A percentile compares a stretch with the other conserved stretches of the same genome.
These are phyloP conservation scores for Anhinga anhinga DNA, from an alignment of 2,113 vertebrate genomes.

Conservation along the genomic window DNA sequence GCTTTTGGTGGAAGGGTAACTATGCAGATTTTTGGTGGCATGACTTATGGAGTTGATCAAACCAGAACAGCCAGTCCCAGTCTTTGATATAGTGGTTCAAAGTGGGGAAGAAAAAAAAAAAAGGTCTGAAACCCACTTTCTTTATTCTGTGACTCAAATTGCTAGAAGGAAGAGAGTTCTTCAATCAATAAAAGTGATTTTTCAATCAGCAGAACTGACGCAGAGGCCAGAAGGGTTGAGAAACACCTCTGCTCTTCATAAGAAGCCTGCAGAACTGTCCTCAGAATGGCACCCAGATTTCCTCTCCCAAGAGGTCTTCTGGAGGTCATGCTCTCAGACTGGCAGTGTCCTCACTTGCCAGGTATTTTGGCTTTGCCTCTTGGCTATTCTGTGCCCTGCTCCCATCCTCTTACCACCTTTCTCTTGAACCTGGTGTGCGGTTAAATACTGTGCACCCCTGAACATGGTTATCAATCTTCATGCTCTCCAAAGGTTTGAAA, in stretches of 20 bases:
- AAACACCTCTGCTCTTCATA: not conserved
- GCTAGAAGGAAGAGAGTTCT: not conserved
- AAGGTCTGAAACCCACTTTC: not conserved
- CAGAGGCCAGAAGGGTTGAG: not conserved
- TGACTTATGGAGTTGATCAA: not conserved
- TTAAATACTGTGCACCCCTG: not conserved
- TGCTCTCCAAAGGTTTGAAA: not conserved
- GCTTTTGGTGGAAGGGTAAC: not conserved
- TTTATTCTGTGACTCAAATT: not conserved
- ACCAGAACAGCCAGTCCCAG: not conserved
- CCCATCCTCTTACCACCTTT: not conserved
- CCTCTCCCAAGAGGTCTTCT: not conserved
- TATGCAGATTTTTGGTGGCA: not conserved
- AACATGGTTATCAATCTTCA: not conserved
- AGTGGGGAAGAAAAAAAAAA: not conserved
- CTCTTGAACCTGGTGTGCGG: not conserved
- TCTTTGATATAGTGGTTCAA: not conserved
- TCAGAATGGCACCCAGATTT: not conserved
- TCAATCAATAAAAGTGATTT: conserved; percentile 25
- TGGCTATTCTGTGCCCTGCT: not conserved
- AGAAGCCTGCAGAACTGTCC: not conserved
- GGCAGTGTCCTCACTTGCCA: not conserved
- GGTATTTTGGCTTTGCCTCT: not conserved
- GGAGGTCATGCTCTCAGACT: not conserved
- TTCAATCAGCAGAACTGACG: not conserved